Percentiles rank a stretch among this genome's conserved stretches.
phyloP scores from a whole-genome alignment of 53 echinoderm and acorn worm genomes.

The Paracentrotus lividus region DNA sequence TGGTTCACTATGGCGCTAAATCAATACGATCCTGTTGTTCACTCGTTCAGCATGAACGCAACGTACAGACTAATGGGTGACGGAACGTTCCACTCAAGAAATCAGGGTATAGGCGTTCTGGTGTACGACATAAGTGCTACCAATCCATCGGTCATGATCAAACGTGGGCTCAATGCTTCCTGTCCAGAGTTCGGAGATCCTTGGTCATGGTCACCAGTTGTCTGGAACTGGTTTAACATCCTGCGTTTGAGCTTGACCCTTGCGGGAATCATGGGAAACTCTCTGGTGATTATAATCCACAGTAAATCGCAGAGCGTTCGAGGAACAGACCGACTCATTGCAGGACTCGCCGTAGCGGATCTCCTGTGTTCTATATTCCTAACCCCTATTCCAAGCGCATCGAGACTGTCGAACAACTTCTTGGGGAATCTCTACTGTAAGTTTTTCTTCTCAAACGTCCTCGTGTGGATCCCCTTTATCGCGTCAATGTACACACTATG shows the following conservation, averaged over 20 bases:
- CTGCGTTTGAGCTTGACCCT: constrained; percentile 55
- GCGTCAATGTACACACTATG: constrained; percentile 88
- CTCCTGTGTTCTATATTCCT: constrained; percentile 69
- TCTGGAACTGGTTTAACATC: constrained; percentile 62
- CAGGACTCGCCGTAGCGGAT: constrained; percentile 71
- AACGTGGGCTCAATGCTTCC: constrained; percentile 26
- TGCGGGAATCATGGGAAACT: constrained; percentile 59
- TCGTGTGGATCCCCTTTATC: constrained; percentile 88
- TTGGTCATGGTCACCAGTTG: constrained; percentile 51
- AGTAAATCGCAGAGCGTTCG: constrained; percentile 58
- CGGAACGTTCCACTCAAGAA: not conserved
- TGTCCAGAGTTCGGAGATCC: constrained; percentile 47
- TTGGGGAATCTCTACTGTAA: constrained; percentile 86
- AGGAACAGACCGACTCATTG: constrained; percentile 69
- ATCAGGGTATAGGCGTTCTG: constrained; percentile 11
- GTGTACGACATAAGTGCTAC: constrained; percentile 25
- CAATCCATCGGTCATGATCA: not conserved
- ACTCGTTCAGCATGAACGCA: constrained; percentile 47
- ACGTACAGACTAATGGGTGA: constrained; percentile 30
- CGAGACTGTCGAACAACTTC: constrained; percentile 57
- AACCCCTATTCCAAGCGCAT: constrained; percentile 64
- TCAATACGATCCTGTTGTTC: constrained; percentile 2
- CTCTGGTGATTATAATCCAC: constrained; percentile 58
- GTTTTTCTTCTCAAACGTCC: constrained; percentile 82
- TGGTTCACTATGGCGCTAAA: not conserved